Conservation (phyloP, 2,888 invertebrate genomes). For the Sphecodes monilicornis region DNA sequence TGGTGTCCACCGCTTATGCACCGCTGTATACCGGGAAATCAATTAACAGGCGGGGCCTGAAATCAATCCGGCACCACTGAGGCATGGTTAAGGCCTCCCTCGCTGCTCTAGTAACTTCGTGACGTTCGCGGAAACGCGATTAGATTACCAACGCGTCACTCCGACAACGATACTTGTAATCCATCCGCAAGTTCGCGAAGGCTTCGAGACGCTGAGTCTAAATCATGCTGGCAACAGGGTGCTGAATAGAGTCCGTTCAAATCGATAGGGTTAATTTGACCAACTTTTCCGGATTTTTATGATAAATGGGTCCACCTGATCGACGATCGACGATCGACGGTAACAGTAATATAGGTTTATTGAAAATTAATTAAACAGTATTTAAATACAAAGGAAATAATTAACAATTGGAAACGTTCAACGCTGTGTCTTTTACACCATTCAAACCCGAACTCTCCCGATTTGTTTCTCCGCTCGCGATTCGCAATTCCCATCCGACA, state of each 20-base stretch:
- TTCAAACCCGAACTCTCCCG: no score
- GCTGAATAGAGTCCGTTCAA: background rate
- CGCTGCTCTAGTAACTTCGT: background rate
- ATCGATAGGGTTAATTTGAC: background rate
- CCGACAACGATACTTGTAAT: background rate
- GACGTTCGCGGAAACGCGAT: background rate
- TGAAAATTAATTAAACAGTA: no score
- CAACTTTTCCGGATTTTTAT: background rate
- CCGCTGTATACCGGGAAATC: background rate
- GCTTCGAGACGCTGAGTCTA: background rate
- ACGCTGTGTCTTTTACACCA: no score
- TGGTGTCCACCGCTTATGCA: background rate
- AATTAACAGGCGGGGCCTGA: background rate
- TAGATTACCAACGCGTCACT: background rate
- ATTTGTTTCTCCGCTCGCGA: no score
- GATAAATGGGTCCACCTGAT: background rate
- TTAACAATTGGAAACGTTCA: no score
- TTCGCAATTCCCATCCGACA: no score
- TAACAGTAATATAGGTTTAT: no score
- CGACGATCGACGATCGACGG: no score
- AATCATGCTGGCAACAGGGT: background rate
- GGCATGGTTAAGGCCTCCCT: no score
- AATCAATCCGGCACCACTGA: background rate
- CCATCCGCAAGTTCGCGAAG: background rate
- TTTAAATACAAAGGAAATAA: no score